These are phyloP conservation scores for Piprites chloris DNA, from an alignment of 2,113 vertebrate genomes.

Conservation along the genomic window DNA sequence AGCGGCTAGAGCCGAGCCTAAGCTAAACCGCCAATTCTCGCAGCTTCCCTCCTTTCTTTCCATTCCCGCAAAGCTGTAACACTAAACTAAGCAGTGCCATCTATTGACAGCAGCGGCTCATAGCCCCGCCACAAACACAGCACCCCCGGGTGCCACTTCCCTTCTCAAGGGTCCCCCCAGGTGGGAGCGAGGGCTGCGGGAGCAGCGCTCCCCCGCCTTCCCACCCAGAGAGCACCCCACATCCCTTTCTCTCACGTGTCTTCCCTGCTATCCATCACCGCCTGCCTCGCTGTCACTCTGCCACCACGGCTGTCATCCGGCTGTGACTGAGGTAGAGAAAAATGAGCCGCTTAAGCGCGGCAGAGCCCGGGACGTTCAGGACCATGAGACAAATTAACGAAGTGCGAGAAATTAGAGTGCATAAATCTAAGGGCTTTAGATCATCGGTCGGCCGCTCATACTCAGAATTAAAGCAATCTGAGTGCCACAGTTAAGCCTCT, in stretches of 20 bases:
- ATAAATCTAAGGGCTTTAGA: slow-evolving; percentile 24
- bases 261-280: background rate
- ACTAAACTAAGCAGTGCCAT: slow-evolving; percentile 24
- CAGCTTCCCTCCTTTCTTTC: background rate
- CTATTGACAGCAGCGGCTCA: background rate
- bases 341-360: background rate
- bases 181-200: background rate
- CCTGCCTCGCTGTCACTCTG: background rate
- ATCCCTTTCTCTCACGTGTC: background rate
- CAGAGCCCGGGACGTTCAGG: background rate
- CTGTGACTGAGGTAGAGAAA: background rate
- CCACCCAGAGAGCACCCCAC: background rate
- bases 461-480: background rate
- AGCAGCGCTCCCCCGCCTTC: background rate
- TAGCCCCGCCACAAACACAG: rapidly evolving
- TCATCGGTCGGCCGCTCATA: background rate
- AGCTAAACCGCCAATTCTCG: background rate
- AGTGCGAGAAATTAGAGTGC: slow-evolving; percentile 11
- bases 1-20: background rate
- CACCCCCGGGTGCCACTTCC: rapidly evolving
- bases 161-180: background rate
- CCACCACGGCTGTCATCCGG: background rate
- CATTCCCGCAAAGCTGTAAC: rapidly evolving
- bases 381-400: background rate
- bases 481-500: background rate